Evolutionary conservation across 2,113 vertebrate genomes (phyloP).

Genomic region (Tangachromis dhanisi): DNA sequence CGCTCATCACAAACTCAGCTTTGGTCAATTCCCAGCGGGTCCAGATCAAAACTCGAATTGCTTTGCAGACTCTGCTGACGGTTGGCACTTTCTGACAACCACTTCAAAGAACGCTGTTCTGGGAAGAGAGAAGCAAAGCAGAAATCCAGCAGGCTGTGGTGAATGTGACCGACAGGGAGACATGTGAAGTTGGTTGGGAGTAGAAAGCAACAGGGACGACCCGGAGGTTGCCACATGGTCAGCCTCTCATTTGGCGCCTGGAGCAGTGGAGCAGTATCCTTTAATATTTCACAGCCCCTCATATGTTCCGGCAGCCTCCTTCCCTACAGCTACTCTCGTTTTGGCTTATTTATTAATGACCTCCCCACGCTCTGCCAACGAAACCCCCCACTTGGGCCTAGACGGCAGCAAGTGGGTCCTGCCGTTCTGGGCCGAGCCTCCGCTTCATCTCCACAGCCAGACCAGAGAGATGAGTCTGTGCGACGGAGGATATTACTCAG

Average conservation of each 20-base stretch:
- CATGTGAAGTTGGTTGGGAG: neutral
- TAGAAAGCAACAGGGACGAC: neutral
- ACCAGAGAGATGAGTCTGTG: neutral
- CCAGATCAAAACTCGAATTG: conserved; percentile 4
- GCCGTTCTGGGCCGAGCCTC: neutral
- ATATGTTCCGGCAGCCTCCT: conserved; percentile 58
- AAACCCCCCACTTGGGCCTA: conserved; percentile 6
- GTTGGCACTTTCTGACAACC: neutral
- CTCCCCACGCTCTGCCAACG: conserved; percentile 10
- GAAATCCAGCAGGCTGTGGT: neutral
- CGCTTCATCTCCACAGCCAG: neutral
- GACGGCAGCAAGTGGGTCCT: conserved; percentile 4
- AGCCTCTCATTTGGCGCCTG: conserved; percentile 15
- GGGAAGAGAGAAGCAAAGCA: neutral
- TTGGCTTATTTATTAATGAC: conserved; percentile 54
- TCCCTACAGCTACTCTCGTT: conserved; percentile 45
- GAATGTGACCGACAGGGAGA: neutral
- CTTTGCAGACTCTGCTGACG: conserved; percentile 8
- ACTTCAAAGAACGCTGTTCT: conserved; percentile 15
- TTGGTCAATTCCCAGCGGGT: conserved; percentile 14
- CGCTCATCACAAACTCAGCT: neutral
- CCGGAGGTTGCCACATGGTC: conserved; percentile 30
- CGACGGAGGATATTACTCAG: conserved; percentile 17
- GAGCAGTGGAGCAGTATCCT: conserved; percentile 42
- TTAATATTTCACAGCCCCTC: conserved; percentile 66